Conservation (phyloP, 2,113 vertebrate species). For the Xiphias gladius region DNA sequence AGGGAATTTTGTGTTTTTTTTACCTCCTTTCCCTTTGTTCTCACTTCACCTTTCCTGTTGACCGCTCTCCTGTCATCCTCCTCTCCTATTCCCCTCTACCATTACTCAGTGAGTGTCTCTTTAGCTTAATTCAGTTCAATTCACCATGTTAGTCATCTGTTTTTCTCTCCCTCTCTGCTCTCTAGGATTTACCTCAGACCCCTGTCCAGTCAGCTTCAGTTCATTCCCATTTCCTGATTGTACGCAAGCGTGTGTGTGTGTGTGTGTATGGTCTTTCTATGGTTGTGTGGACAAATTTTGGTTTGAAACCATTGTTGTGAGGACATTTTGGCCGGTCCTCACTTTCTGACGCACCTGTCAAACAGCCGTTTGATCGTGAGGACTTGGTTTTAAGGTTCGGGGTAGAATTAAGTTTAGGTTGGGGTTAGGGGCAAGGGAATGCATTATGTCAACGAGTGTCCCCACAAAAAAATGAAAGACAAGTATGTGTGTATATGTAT, state of each 20-base stretch:
- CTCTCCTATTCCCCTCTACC: background rate
- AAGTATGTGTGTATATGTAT: no score
- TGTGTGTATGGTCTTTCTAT: background rate
- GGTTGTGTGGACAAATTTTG: no score
- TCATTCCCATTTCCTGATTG: background rate
- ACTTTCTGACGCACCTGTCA: no score
- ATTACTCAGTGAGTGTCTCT: slow-evolving; percentile 4
- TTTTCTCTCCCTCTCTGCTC: slow-evolving; percentile 6
- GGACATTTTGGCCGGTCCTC: no score
- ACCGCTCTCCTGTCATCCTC: background rate
- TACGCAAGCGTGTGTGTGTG: background rate
- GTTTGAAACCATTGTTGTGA: no score
- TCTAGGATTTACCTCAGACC: background rate
- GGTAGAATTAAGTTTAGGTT: no score
- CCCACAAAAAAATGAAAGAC: no score
- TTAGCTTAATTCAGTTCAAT: slow-evolving; percentile 7
- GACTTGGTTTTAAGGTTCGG: no score
- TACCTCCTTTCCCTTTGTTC: background rate
- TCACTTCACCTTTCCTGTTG: slow-evolving; percentile 16
- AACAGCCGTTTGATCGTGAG: no score
- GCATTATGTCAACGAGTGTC: no score
- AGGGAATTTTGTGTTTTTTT: background rate
- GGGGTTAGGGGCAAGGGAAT: no score
- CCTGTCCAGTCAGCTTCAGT: background rate
- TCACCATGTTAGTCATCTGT: slow-evolving; percentile 6